phyloP scores from a whole-genome alignment of 2,888 invertebrate genomes.

The Anoplius nigerrimus region DNA sequence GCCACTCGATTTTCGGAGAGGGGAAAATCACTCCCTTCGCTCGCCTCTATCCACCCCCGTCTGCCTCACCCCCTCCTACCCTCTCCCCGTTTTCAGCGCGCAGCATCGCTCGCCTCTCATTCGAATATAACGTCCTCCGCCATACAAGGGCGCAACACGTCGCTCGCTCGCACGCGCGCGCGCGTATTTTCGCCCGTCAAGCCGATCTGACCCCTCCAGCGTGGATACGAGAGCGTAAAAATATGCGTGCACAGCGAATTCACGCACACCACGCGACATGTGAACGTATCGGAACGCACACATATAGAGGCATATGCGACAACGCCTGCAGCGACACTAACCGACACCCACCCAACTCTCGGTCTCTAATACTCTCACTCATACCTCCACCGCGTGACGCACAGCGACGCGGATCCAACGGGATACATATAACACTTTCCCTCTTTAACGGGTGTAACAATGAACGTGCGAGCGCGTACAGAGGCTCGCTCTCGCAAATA shows the following conservation, averaged over 20 bases:
- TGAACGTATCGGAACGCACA: too few relatives aligned
- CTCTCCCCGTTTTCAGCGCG: not conserved
- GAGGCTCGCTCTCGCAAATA: too few relatives aligned
- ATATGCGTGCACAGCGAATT: too few relatives aligned
- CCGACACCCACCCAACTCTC: too few relatives aligned
- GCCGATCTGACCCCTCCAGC: not conserved
- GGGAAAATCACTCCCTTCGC: conserved; percentile 40
- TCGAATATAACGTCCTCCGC: not conserved
- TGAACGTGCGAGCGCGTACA: not conserved
- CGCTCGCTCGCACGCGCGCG: not conserved
- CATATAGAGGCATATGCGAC: too few relatives aligned
- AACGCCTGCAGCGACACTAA: too few relatives aligned
- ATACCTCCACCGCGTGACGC: too few relatives aligned
- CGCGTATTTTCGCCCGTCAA: not conserved
- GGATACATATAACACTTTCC: not conserved
- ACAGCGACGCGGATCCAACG: too few relatives aligned
- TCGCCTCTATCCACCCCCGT: conserved; percentile 16
- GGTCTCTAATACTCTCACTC: too few relatives aligned
- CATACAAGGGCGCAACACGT: not conserved
- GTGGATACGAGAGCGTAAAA: not conserved
- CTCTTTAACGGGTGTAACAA: not conserved
- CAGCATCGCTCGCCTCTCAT: not conserved
- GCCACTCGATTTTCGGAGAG: conserved; percentile 59
- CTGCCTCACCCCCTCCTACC: not conserved
- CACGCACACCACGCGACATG: too few relatives aligned